Percentiles rank a stretch among this genome's conserved stretches.
phyloP scores from a whole-genome alignment of 2,888 invertebrate genomes.

The Stomorhina lunata region DNA sequence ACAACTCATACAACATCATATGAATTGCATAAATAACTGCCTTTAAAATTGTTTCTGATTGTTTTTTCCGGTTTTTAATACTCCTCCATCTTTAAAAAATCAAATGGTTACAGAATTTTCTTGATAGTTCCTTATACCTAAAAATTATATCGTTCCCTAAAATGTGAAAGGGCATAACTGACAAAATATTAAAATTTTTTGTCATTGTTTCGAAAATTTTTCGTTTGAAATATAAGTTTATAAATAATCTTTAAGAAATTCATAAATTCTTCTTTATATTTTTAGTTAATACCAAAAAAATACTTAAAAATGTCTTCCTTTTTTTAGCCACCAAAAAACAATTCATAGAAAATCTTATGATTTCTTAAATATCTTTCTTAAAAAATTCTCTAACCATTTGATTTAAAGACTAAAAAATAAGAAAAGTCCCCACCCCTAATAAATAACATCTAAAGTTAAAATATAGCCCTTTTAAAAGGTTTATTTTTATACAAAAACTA shows the following conservation, averaged over 20 bases:
- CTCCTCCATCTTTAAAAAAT: constrained; percentile 15
- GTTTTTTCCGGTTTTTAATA: too few species aligned
- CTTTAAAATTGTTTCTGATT: constrained; percentile 11
- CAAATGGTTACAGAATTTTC: constrained; percentile 37
- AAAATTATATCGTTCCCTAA: not conserved
- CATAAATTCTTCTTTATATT: not conserved
- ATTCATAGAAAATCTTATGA: constrained; percentile 34
- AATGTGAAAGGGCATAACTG: too few species aligned
- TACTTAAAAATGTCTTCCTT: constrained; percentile 55
- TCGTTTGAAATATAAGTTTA: too few species aligned
- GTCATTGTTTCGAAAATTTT: too few species aligned
- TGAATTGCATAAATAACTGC: too few species aligned
- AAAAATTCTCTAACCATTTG: constrained; percentile 46
- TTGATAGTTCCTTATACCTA: not conserved
- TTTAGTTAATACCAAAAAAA: not conserved
- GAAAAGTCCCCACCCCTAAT: not conserved
- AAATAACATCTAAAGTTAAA: not conserved
- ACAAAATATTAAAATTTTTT: too few species aligned
- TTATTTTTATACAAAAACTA: not conserved
- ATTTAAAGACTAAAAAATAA: not conserved
- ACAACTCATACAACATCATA: too few species aligned
- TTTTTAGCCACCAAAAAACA: constrained; percentile 19
- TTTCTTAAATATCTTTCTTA: not conserved
- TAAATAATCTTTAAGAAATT: not conserved
- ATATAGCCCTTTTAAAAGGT: not conserved